phyloP scores from a whole-genome alignment of 2,797 vertebrate species.

The Enteromius mattozi region DNA sequence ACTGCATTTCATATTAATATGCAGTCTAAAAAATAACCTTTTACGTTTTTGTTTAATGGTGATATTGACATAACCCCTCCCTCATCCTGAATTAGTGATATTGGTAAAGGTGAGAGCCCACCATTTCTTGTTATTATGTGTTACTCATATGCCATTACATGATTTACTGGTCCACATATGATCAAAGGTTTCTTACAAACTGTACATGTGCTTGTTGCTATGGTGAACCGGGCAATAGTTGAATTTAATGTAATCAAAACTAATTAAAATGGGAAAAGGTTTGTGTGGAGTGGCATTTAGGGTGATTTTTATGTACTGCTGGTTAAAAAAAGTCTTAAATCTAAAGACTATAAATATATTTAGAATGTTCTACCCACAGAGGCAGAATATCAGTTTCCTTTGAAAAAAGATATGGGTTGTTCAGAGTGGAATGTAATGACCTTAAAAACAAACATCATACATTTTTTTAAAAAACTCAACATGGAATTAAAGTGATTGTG shows the following conservation, averaged over 20 bases:
- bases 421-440: background rate
- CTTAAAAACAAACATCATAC: background rate
- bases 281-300: background rate
- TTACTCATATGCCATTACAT: background rate
- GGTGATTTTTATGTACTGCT: background rate
- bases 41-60: background rate
- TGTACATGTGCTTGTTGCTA: background rate
- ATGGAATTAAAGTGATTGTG: background rate
- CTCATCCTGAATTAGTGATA: background rate
- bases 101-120: background rate
- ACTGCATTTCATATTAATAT: background rate
- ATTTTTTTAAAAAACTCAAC: background rate
- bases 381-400: slow-evolving; percentile 3
- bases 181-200: slow-evolving; percentile 19
- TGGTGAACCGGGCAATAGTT: background rate
- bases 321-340: background rate
- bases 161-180: background rate
- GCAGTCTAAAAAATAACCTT: background rate
- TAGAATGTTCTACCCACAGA: background rate
- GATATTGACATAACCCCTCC: background rate
- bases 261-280: background rate
- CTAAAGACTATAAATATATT: background rate
- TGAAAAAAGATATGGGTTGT: background rate
- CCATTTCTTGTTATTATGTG: background rate
- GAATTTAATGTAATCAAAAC: background rate